Evolutionary conservation across 1,140 invertebrate genomes (phyloP).

Genomic region (Lutraria rhynchaena): DNA sequence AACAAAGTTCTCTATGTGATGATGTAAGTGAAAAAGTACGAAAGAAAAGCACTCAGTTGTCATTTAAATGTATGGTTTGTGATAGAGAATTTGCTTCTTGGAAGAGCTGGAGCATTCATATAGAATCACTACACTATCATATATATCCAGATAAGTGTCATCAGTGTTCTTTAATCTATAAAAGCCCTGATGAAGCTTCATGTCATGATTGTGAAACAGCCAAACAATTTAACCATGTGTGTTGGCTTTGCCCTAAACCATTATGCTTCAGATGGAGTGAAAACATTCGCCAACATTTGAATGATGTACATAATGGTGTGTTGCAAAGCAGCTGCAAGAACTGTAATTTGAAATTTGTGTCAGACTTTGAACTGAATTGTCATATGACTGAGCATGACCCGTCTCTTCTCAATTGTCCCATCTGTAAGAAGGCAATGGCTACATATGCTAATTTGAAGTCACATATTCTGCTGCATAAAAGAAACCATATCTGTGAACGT

Average conservation of each 20-base stretch:
- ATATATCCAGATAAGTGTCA: not conserved
- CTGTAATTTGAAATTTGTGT: not conserved
- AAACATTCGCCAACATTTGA: slow-evolving; percentile 9
- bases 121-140: slow-evolving; percentile 5
- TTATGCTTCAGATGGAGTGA: slow-evolving; percentile 12
- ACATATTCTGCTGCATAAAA: slow-evolving; percentile 7
- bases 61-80: slow-evolving; percentile 3
- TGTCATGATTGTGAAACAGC: slow-evolving; percentile 15
- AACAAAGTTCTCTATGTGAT: too few relatives aligned
- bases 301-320: slow-evolving; percentile 6
- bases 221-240: slow-evolving; percentile 18
- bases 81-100: slow-evolving; percentile 4
- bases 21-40: too few relatives aligned
- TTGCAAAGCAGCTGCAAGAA: not conserved
- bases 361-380: slow-evolving; percentile 24
- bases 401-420: not conserved
- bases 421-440: slow-evolving; percentile 10
- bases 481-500: slow-evolving; percentile 21
- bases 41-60: too few relatives aligned
- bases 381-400: slow-evolving; percentile 26
- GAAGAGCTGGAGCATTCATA: slow-evolving; percentile 16
- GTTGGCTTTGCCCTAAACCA: not conserved
- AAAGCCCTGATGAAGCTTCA: not conserved
- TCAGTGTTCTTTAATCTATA: slow-evolving; percentile 15
- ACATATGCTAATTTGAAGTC: slow-evolving; percentile 11